Percentiles rank a stretch among this genome's conserved stretches.
phyloP scores from a whole-genome alignment of 2,797 vertebrate species.

The Channa striata region DNA sequence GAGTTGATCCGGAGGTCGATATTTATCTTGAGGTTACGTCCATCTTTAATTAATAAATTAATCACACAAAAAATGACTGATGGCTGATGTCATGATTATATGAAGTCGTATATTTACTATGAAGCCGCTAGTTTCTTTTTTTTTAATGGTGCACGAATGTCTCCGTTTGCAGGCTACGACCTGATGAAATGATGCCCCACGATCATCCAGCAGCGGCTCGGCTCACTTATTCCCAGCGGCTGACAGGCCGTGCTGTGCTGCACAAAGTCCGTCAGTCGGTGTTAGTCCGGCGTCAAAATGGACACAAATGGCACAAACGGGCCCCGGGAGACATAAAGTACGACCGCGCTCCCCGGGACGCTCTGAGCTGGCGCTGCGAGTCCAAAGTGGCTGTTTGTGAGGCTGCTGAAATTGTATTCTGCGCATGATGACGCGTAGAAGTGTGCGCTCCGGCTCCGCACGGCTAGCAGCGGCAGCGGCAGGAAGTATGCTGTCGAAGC shows the following conservation, averaged over 20 bases:
- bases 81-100: too few species aligned
- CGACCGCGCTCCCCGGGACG: background rate
- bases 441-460: conserved; percentile 50
- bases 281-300: background rate
- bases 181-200: conserved; percentile 4
- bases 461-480: conserved; percentile 74
- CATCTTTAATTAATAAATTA: too few species aligned
- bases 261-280: background rate
- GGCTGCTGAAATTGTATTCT: conserved; percentile 36
- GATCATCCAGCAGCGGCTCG: background rate
- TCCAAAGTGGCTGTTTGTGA: conserved; percentile 6
- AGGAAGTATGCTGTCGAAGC: conserved; percentile 81
- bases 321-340: too few species aligned
- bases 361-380: background rate
- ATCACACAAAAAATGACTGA: too few species aligned
- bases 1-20: too few species aligned
- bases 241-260: background rate
- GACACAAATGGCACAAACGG: background rate
- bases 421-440: conserved; percentile 75
- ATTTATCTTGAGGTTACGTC: too few species aligned
- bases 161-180: too few species aligned
- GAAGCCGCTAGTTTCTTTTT: background rate
- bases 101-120: too few species aligned
- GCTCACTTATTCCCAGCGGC: background rate
- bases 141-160: background rate